Conservation (phyloP, 2,888 invertebrate species). For the Clusia tigrina region DNA sequence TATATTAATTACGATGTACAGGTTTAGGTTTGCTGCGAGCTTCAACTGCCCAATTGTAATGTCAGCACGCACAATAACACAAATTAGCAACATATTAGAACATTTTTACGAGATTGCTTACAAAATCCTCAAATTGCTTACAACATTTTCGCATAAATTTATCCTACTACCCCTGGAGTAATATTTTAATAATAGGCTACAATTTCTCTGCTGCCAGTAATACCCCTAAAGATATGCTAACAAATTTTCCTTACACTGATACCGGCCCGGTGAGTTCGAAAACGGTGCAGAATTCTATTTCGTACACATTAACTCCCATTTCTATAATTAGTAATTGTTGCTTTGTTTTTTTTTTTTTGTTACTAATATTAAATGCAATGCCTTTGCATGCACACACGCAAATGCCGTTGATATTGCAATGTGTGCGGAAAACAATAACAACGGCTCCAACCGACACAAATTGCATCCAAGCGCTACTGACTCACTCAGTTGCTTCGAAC, state of each 20-base stretch:
- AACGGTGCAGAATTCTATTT: too few species aligned
- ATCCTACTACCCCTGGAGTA: not conserved
- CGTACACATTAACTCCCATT: conserved; percentile 35
- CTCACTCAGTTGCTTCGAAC: conserved; percentile 5
- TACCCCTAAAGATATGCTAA: not conserved
- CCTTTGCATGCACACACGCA: conserved; percentile 54
- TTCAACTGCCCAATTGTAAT: too few species aligned
- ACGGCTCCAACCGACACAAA: conserved; percentile 10
- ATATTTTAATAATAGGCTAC: not conserved
- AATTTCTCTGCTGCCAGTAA: not conserved
- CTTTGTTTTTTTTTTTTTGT: conserved; percentile 46
- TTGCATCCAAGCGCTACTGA: conserved; percentile 17
- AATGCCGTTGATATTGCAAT: conserved; percentile 45
- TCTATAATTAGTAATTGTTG: conserved; percentile 33
- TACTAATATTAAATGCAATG: conserved; percentile 43
- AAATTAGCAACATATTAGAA: too few species aligned
- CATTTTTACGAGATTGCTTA: conserved; percentile 4
- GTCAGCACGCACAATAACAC: too few species aligned
- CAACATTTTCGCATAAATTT: conserved; percentile 13
- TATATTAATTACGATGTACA: too few species aligned
- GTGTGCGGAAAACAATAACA: conserved; percentile 21
- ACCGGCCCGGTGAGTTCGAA: too few species aligned
- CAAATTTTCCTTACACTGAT: conserved; percentile 8
- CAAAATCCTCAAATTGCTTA: conserved; percentile 16
- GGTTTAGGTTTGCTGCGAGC: too few species aligned